phyloP scores from a whole-genome alignment of 2,113 vertebrate genomes.

The Sebastes schlegelii region DNA sequence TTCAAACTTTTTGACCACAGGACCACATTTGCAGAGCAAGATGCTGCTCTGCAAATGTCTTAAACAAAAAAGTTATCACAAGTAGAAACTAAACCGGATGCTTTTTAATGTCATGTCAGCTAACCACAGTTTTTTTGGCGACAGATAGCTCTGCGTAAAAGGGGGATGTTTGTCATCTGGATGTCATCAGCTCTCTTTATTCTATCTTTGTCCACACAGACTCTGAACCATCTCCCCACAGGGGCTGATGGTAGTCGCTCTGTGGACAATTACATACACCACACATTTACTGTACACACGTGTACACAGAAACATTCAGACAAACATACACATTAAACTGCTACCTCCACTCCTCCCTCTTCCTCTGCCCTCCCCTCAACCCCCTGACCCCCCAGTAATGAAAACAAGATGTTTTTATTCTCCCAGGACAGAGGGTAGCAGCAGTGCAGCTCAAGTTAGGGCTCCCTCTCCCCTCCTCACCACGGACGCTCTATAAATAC shows the following conservation, averaged over 20 bases:
- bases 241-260: constrained; percentile 33
- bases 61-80: constrained; percentile 31
- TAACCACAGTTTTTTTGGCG: constrained; percentile 35
- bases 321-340: constrained; percentile 59
- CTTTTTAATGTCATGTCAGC: constrained; percentile 53
- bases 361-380: constrained; percentile 32
- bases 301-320: constrained; percentile 46
- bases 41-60: constrained; percentile 24
- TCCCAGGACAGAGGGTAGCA: constrained; percentile 67
- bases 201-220: constrained; percentile 44
- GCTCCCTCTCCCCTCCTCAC: constrained; percentile 52
- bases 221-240: constrained; percentile 34
- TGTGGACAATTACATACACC: constrained; percentile 43
- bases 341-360: constrained; percentile 54
- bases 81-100: constrained; percentile 32
- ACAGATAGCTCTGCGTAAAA: constrained; percentile 43
- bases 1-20: constrained; percentile 42
- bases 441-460: constrained; percentile 58
- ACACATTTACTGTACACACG: constrained; percentile 33
- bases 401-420: constrained; percentile 84
- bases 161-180: constrained; percentile 68
- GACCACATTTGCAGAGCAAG: constrained; percentile 23
- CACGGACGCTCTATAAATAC: constrained; percentile 72
- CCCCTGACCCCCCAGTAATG: constrained; percentile 72
- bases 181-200: constrained; percentile 69